Evolutionary conservation across 2,888 invertebrate genomes (phyloP).

Genomic region (Apodemia zela): DNA sequence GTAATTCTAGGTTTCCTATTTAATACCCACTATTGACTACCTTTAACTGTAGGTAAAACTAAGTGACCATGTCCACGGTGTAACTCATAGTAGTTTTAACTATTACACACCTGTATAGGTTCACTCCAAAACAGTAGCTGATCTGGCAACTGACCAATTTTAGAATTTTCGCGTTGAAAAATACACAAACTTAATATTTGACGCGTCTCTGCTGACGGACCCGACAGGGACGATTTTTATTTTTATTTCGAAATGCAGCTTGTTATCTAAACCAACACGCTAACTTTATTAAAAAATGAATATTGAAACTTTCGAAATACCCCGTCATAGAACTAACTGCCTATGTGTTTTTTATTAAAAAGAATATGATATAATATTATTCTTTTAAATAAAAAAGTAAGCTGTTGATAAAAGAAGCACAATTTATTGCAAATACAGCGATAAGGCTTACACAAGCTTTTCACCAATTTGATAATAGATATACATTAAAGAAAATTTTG

Average conservation of each 20-base stretch:
- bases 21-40: no score
- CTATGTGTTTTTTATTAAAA: not conserved
- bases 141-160: not conserved
- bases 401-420: no score
- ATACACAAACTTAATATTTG: conserved; percentile 12
- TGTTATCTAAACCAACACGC: conserved; percentile 9
- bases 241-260: not conserved
- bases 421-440: no score
- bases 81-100: no score
- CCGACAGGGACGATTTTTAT: not conserved
- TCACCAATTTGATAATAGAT: no score
- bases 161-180: not conserved
- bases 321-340: not conserved
- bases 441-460: no score
- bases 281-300: conserved; percentile 13
- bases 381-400: no score
- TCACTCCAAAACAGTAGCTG: no score
- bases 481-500: no score
- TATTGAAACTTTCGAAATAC: not conserved
- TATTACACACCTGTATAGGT: no score
- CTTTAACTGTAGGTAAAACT: not conserved
- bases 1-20: not conserved
- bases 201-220: not conserved
- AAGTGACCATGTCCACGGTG: no score
- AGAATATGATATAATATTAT: no score